Evolutionary conservation across 2,113 vertebrate genomes (phyloP), one percentile per base, ranked within the genome.

Genomic region (Rhinopomastus cyanomelas): DNA sequence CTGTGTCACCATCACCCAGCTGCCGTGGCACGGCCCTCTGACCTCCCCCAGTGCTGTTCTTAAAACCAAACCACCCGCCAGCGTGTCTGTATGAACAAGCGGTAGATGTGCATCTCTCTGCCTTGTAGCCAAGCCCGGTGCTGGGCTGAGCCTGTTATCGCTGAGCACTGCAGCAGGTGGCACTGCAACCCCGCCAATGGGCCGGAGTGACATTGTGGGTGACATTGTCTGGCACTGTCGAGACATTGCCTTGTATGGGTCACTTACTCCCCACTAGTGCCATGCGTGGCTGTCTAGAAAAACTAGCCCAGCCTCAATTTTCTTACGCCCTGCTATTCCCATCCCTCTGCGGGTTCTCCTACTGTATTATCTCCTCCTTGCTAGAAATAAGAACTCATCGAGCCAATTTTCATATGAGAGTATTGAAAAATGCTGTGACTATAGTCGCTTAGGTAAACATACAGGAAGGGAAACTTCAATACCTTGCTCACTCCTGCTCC

Each of bases 91-190:
- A n/a, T n/a, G n/a, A 11, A 42, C 39, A 42, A 42, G 15, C 39
- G 39, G 39, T 12, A 42, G 39, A 42, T 42, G 39, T 42, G 11
- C 39, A 42, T 42, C 39, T 42, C 15, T 15, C 15, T 15, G 15
- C 11, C 39, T 42, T 12, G 39, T 42, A 8, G 30, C 22, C 32
- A 15, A 29, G 12, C 3, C 4, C 8, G 0, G 8, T 7, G 20
- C 27, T 37, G 81, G 55, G 8, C 16, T 49, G 53, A 19, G 74
- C 1, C 39, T 87, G 95, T 55, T 46, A 61, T 48, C 23, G 0
- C 34, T 9, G 61, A 32, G 42, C 3, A 1, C 5, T 17, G 9
- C 96, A 83, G 37, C 62, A 95, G 96, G 59, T 80, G 96, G 95
- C 78, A 68, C 42, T 67, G 81, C 82, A 84, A 53, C 23, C 88